phyloP scores from a whole-genome alignment of 2,888 invertebrate genomes.

The Pollenia griseotomentosa region DNA sequence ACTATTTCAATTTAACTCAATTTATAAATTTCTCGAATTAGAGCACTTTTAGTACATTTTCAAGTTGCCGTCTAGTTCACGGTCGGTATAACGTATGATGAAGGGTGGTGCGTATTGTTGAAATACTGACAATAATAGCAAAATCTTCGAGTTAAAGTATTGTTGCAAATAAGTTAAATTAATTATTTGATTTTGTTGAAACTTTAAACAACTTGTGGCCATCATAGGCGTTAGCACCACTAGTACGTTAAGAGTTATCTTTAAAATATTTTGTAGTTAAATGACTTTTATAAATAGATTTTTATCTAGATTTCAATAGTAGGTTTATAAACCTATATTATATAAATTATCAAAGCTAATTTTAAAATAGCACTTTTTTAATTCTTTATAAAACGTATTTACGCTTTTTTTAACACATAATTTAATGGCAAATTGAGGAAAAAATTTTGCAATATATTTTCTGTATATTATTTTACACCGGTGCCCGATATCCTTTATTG shows the following conservation, averaged over 20 bases:
- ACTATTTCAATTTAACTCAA: neutral
- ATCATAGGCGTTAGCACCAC: constrained; percentile 74
- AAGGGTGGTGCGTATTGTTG: constrained; percentile 80
- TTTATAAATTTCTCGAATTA: neutral
- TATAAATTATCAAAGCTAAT: no score
- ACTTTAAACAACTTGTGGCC: constrained; percentile 74
- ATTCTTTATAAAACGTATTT: no score
- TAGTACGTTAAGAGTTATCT: constrained; percentile 24
- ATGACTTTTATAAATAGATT: constrained; percentile 5
- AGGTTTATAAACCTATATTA: no score
- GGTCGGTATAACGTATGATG: constrained; percentile 81
- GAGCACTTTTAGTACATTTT: constrained; percentile 50
- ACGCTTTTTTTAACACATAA: no score
- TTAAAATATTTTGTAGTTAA: constrained; percentile 7
- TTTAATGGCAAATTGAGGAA: neutral
- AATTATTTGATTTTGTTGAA: constrained; percentile 52
- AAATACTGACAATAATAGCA: constrained; percentile 68
- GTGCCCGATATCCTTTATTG: constrained; percentile 59
- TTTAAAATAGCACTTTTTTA: no score
- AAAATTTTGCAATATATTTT: constrained; percentile 50
- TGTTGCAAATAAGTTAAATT: constrained; percentile 60
- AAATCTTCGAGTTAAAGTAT: constrained; percentile 61
- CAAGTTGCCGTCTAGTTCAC: constrained; percentile 78
- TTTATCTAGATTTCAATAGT: constrained; percentile 18
- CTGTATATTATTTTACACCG: constrained; percentile 67